A percentile compares a stretch with the other conserved stretches of the same genome.
These are phyloP conservation scores for Monochamus saltuarius DNA, from an alignment of 1,140 invertebrate species.

Conservation along the genomic window DNA sequence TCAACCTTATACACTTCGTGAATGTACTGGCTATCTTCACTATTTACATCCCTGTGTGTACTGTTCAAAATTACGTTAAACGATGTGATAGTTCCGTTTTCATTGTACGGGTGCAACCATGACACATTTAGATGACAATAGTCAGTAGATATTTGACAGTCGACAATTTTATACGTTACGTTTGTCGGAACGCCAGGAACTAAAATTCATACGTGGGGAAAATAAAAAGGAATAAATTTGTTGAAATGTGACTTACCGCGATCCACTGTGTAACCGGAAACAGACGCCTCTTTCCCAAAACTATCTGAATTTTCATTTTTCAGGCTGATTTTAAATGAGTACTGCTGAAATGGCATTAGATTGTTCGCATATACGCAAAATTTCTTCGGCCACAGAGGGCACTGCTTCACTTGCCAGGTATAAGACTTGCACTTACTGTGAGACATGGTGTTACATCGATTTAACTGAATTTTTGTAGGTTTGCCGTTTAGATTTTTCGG, in stretches of 20 bases:
- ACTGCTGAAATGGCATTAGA: constrained; percentile 33
- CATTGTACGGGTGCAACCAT: constrained; percentile 38
- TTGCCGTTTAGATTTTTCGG: constrained; percentile 30
- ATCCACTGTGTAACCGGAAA: constrained; percentile 27
- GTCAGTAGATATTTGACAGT: constrained; percentile 31
- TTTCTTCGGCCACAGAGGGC: constrained; percentile 34
- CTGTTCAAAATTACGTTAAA: constrained; percentile 41
- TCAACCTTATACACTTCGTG: constrained; percentile 32
- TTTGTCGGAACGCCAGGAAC: constrained; percentile 38
- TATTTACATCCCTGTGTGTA: constrained; percentile 25
- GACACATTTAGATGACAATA: constrained; percentile 40
- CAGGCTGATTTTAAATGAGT: constrained; percentile 32
- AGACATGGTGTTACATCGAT: constrained; percentile 30
- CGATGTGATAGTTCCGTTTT: constrained; percentile 36
- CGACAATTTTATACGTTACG: constrained; percentile 37
- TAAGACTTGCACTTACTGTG: constrained; percentile 36
- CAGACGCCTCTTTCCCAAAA: constrained; percentile 28
- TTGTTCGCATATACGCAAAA: constrained; percentile 32
- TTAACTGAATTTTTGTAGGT: constrained; percentile 29
- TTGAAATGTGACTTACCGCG: constrained; percentile 28
- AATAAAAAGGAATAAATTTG: no score
- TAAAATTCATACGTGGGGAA: constrained; percentile 14
- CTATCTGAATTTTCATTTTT: constrained; percentile 32
- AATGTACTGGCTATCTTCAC: constrained; percentile 26
- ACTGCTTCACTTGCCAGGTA: constrained; percentile 22